Conservation (phyloP, 2,113 vertebrate species). For the Oceanites oceanicus region DNA sequence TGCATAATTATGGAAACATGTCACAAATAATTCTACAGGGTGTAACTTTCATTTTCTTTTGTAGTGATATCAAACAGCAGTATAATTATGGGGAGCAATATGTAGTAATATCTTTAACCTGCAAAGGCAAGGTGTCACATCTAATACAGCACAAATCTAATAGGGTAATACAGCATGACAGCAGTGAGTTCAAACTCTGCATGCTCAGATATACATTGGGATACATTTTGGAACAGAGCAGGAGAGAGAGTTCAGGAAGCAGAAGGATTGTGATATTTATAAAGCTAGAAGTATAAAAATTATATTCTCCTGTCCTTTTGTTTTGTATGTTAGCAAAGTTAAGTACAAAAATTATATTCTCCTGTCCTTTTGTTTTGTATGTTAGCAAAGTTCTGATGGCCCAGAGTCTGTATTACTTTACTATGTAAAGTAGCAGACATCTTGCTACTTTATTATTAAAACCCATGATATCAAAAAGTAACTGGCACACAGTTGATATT, state of each 20-base stretch:
- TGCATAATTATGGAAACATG: conserved; percentile 41
- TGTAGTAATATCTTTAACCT: conserved; percentile 6
- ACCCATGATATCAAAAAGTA: background rate
- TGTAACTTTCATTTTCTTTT: conserved; percentile 34
- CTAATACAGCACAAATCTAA: background rate
- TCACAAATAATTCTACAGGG: conserved; percentile 18
- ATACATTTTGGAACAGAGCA: background rate
- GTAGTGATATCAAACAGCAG: background rate
- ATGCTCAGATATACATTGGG: background rate
- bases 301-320: background rate
- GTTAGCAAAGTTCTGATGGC: background rate
- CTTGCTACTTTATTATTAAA: background rate
- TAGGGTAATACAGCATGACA: background rate
- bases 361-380: too few relatives aligned
- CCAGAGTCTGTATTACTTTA: background rate
- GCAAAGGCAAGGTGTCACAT: conserved; percentile 49
- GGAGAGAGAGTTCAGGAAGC: background rate
- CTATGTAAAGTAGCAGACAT: too few relatives aligned
- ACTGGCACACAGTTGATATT: background rate
- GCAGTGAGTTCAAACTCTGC: background rate
- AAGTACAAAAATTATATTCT: too few relatives aligned
- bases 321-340: too few relatives aligned
- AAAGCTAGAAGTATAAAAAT: background rate
- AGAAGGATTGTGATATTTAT: background rate
- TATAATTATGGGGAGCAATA: conserved; percentile 8